Percentiles rank a stretch among this genome's conserved stretches.
phyloP scores from a whole-genome alignment of 2,113 vertebrate species.

The Chlamydotis undulata region DNA sequence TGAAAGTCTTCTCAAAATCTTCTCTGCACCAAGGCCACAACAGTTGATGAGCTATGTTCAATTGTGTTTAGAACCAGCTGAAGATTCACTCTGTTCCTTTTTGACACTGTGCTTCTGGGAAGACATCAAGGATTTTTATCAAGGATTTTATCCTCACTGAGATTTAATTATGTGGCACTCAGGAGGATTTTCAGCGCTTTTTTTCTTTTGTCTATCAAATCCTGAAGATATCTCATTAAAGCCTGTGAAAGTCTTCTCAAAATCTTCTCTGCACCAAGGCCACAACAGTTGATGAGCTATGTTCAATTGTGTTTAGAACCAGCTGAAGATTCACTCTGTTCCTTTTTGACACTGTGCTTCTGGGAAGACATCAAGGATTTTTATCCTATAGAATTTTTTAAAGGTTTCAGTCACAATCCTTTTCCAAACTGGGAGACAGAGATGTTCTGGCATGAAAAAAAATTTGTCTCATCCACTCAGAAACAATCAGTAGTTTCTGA shows the following conservation, averaged over 20 bases:
- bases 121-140: background rate
- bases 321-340: background rate
- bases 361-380: background rate
- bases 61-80: background rate
- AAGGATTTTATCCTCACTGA: too few species aligned
- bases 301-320: background rate
- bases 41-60: background rate
- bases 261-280: background rate
- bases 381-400: background rate
- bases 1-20: background rate
- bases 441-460: background rate
- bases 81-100: background rate
- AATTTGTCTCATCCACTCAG: background rate
- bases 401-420: background rate
- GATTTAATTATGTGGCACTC: too few species aligned
- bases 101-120: background rate
- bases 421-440: background rate
- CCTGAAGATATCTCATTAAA: background rate
- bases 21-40: background rate
- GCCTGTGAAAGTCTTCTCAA: background rate
- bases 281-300: background rate
- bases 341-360: background rate
- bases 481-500: background rate
- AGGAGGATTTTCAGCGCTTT: background rate
- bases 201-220: background rate